Conservation (phyloP, 2,888 invertebrate species). For the Baccha elongata region DNA sequence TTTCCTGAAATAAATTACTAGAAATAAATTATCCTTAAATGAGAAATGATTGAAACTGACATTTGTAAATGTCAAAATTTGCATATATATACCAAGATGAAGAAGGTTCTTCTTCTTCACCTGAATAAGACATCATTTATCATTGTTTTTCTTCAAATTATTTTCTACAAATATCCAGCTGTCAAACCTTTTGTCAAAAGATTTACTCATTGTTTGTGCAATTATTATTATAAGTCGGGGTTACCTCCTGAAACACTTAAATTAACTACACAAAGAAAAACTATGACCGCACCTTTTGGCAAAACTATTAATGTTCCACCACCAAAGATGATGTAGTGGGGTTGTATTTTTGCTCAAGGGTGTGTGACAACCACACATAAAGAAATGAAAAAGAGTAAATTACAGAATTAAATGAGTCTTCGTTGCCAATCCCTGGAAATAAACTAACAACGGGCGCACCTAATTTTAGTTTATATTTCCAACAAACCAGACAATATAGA, state of each 20-base stretch:
- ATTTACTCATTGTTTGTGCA: conserved; percentile 21
- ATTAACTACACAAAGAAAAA: conserved; percentile 47
- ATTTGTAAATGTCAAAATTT: conserved; percentile 60
- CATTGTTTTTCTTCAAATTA: conserved; percentile 30
- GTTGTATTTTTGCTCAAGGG: conserved; percentile 37
- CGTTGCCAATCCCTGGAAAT: conserved; percentile 66
- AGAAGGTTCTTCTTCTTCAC: conserved; percentile 1
- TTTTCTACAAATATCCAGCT: conserved; percentile 10
- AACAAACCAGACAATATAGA: conserved; percentile 25
- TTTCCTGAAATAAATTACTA: conserved; percentile 20
- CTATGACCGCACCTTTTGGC: conserved; percentile 55
- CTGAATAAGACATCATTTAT: conserved; percentile 38
- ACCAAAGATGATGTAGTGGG: conserved; percentile 18
- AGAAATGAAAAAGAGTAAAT: conserved; percentile 38
- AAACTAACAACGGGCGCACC: conserved; percentile 66
- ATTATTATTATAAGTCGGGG: neutral
- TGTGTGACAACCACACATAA: conserved; percentile 22
- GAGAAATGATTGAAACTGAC: conserved; percentile 27
- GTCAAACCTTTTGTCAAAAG: conserved; percentile 32
- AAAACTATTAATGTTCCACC: conserved; percentile 41
- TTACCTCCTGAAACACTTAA: conserved; percentile 24
- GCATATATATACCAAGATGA: conserved; percentile 35
- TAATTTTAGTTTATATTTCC: conserved; percentile 63
- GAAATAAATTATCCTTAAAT: neutral
- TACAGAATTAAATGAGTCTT: conserved; percentile 54